Evolutionary conservation across 2,113 vertebrate species (phyloP).

Genomic region (Apaloderma vittatum): DNA sequence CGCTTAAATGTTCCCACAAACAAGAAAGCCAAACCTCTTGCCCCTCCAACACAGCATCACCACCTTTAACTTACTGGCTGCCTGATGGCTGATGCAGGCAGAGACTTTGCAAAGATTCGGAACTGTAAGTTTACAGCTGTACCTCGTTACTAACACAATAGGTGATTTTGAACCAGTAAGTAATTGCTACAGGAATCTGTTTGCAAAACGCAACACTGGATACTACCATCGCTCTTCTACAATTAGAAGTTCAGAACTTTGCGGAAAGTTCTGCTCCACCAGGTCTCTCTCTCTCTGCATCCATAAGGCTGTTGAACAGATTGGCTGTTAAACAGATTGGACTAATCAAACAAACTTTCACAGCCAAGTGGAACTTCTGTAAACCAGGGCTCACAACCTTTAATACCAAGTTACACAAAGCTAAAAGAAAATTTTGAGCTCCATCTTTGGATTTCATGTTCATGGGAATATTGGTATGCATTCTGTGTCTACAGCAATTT

Average conservation of each 20-base stretch:
- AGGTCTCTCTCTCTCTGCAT: background rate
- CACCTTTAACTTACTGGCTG: background rate
- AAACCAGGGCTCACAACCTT: background rate
- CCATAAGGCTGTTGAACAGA: background rate
- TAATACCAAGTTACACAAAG: background rate
- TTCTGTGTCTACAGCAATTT: constrained; percentile 43
- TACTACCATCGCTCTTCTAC: background rate
- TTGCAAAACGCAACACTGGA: background rate
- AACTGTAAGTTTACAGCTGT: background rate
- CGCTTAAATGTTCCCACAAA: constrained; percentile 14
- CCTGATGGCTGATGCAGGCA: background rate
- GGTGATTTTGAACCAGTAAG: background rate
- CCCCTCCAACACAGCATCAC: background rate
- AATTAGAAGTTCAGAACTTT: background rate
- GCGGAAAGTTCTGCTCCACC: background rate
- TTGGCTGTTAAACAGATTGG: background rate
- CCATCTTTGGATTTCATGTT: constrained; percentile 66
- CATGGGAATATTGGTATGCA: constrained; percentile 47
- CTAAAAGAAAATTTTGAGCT: constrained; percentile 11
- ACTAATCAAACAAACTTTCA: background rate
- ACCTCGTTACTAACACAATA: background rate
- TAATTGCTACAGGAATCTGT: background rate
- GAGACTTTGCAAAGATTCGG: background rate
- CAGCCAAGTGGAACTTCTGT: background rate
- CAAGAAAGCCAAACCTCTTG: constrained; percentile 10